Percentiles rank a stretch among this genome's conserved stretches.
phyloP scores from a whole-genome alignment of 2,888 invertebrate species.

The Lepidonotus clava region DNA sequence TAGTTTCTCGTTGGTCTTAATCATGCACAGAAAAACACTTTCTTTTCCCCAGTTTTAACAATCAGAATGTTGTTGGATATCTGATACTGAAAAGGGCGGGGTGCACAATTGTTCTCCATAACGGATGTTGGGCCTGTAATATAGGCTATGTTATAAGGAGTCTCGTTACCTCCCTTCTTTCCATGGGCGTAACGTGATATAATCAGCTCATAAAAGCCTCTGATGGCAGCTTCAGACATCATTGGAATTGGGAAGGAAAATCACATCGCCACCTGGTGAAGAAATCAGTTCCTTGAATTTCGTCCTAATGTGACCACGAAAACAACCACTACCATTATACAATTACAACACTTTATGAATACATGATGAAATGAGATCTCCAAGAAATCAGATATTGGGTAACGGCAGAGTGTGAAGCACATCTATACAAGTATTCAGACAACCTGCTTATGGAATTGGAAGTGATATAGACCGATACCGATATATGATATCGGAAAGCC shows the following conservation, averaged over 20 bases:
- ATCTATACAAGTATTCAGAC: neutral
- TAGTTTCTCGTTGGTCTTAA: too few relatives aligned
- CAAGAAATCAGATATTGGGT: neutral
- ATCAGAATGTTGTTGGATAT: too few relatives aligned
- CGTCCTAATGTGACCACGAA: neutral
- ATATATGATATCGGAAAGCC: too few relatives aligned
- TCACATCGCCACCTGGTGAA: neutral
- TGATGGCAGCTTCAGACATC: slow-evolving; percentile 20
- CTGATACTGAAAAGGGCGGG: too few relatives aligned
- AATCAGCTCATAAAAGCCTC: too few relatives aligned
- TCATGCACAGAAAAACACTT: too few relatives aligned
- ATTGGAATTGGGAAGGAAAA: neutral
- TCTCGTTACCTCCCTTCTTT: too few relatives aligned
- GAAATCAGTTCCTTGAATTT: neutral
- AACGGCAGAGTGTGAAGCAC: neutral
- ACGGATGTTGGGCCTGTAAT: neutral
- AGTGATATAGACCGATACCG: too few relatives aligned
- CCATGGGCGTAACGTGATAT: too few relatives aligned
- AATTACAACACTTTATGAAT: neutral
- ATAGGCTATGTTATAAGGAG: too few relatives aligned
- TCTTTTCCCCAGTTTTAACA: too few relatives aligned
- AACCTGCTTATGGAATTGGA: neutral
- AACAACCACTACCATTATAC: neutral
- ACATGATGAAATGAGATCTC: neutral
- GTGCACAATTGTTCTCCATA: too few relatives aligned